These are phyloP conservation scores for Caenorhabditis parvicauda DNA, from an alignment of 2,888 invertebrate genomes.

Conservation along the genomic window DNA sequence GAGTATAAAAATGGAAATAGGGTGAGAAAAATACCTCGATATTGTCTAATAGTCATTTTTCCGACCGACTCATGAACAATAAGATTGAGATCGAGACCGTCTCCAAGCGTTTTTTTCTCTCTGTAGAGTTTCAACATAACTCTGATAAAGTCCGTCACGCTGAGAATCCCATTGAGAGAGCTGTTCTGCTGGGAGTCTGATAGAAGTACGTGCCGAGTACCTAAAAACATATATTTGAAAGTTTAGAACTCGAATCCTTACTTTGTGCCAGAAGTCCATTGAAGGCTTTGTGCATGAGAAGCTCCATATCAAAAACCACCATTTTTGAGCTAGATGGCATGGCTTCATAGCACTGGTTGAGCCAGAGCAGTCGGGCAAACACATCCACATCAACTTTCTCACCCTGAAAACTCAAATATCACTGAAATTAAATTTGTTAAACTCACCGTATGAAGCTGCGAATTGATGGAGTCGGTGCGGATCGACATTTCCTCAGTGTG, in stretches of 20 bases:
- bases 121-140: conserved; percentile 71
- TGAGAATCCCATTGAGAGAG: conserved; percentile 75
- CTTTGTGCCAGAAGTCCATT: conserved; percentile 93
- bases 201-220: conserved; percentile 48
- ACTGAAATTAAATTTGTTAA: no score
- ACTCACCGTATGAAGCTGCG: no score
- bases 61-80: conserved; percentile 42
- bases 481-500: no score
- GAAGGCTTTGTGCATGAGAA: conserved; percentile 95
- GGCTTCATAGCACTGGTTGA: conserved; percentile 98
- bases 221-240: conserved; percentile 12
- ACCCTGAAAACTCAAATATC: no score
- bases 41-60: conserved; percentile 37
- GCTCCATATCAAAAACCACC: conserved; percentile 95
- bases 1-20: neutral
- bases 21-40: conserved; percentile 26
- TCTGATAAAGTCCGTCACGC: conserved; percentile 98
- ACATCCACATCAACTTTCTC: no score
- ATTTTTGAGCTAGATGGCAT: conserved; percentile 97
- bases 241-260: neutral
- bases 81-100: conserved; percentile 19
- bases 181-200: conserved; percentile 32
- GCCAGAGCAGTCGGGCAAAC: conserved; percentile 79
- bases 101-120: conserved; percentile 23
- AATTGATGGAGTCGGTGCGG: no score